A percentile compares a stretch with the other conserved stretches of the same genome.
These are phyloP conservation scores for Betta splendens DNA, from an alignment of 2,797 vertebrate species.

Conservation along the genomic window DNA sequence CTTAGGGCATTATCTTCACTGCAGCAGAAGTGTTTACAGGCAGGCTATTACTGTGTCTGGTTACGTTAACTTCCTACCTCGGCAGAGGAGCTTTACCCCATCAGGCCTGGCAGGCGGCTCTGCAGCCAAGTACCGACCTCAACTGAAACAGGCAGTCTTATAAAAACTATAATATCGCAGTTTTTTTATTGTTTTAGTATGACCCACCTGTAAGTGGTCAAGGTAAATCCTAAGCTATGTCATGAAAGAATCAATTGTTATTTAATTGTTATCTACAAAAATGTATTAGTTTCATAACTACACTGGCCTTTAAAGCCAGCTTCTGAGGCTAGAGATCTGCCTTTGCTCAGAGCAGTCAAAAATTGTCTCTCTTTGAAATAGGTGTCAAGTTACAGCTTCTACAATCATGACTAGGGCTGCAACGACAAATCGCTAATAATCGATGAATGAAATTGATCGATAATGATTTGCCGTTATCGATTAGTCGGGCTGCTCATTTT, in stretches of 20 bases:
- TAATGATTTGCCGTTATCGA: no score
- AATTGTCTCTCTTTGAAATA: slow-evolving; percentile 13
- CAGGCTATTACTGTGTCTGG: slow-evolving; percentile 30
- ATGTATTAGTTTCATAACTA: no score
- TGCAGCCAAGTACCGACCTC: slow-evolving; percentile 6
- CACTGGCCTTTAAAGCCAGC: no score
- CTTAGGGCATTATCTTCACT: slow-evolving; percentile 50
- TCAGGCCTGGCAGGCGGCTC: slow-evolving; percentile 32
- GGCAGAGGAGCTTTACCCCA: slow-evolving; percentile 42
- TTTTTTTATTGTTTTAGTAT: not conserved
- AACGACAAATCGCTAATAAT: no score
- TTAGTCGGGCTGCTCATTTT: no score
- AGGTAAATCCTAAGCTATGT: no score
- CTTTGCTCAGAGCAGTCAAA: no score
- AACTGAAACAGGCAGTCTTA: slow-evolving; percentile 4
- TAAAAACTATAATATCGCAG: slow-evolving; percentile 3
- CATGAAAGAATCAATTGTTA: no score
- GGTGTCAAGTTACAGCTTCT: slow-evolving; percentile 7
- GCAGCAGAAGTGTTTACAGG: slow-evolving; percentile 61
- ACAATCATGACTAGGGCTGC: no score
- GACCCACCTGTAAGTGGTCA: slow-evolving; percentile 1
- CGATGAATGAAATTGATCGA: no score
- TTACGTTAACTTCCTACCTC: slow-evolving; percentile 27
- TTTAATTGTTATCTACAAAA: not conserved
- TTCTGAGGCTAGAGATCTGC: no score